Base-by-base conservation (phyloP, 2,888 invertebrate genomes). In the Cepaea hortensis region DNA sequence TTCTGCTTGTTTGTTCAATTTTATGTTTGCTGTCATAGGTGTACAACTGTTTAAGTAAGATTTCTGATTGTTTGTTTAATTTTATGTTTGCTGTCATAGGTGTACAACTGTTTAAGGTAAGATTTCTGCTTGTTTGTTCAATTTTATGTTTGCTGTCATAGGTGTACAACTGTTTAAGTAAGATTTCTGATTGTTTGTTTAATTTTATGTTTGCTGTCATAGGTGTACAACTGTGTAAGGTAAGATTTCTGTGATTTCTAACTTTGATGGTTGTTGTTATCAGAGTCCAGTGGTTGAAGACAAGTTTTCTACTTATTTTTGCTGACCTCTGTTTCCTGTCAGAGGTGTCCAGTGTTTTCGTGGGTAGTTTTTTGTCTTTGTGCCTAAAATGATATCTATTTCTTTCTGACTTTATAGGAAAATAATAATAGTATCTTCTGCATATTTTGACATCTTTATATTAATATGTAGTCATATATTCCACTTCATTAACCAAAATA, bases 31-130 rank as follows among this genome's bases (percentile, higher is more conserved):
- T 95, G 99, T 99, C 95, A 99, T 99, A 96, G 99, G 99, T 96
- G 99, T 99, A 94, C 99, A 99, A 96, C 97, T 99, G 95, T 99
- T 99, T 96, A 99, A 99, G 98, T 98, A 85, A 11, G 7, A 7
- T 11, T 62, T 62, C n/a, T n/a, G n/a, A n/a, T 95, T 98, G 98
- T 96, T 97, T 99, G 95, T 98, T 99, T 94, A 98, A 99, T 96
- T 99, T 99, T 96, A 99, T 99, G 98, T 99, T 99, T 95, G 99
- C 99, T 95, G 99, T 99, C 95, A 99, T 99, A 96, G 99, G 99
- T 96, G 99, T 99, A 94, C 99, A 99, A 96, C 97, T 99, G 95
- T 99, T 99, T 96, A 99, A 99, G 98, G 98, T 98, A 86, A 3
- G 23, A 13, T 7, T 55, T 75, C 11, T 20, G 0, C 15, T 23